Conservation (phyloP, 2,797 vertebrate genomes). For the Leontocebus nigricollis region DNA sequence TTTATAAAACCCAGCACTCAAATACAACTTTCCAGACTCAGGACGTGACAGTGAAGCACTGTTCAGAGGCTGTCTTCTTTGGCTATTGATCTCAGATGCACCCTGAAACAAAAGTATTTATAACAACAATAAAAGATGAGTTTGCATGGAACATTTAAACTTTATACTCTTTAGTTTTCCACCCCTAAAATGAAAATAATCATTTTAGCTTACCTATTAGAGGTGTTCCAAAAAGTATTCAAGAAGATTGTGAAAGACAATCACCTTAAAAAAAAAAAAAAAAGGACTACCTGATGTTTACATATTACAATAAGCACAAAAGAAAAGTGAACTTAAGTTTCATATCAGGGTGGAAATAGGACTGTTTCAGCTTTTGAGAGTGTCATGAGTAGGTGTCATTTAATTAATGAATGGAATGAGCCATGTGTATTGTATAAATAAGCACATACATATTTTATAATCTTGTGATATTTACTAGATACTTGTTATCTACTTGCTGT, state of each 20-base stretch:
- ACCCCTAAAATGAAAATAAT: conserved; percentile 2
- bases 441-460: conserved; percentile 27
- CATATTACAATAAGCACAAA: background rate
- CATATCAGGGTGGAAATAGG: background rate
- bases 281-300: background rate
- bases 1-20: background rate
- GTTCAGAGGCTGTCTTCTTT: background rate
- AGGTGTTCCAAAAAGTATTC: background rate
- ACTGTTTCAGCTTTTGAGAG: conserved; percentile 29
- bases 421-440: conserved; percentile 33
- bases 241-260: background rate
- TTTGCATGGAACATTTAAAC: background rate
- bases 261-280: background rate
- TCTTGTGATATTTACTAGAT: conserved; percentile 54
- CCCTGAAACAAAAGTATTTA: background rate
- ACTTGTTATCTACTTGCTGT: conserved; percentile 3
- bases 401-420: background rate
- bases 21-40: background rate
- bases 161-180: conserved; percentile 15
- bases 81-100: background rate
- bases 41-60: background rate
- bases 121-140: background rate
- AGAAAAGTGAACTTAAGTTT: conserved; percentile 36
- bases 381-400: background rate
- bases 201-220: background rate